Conservation (phyloP, 30 jellyfish, hydroid and myxozoan species). For the Chironex yamaguchii region DNA sequence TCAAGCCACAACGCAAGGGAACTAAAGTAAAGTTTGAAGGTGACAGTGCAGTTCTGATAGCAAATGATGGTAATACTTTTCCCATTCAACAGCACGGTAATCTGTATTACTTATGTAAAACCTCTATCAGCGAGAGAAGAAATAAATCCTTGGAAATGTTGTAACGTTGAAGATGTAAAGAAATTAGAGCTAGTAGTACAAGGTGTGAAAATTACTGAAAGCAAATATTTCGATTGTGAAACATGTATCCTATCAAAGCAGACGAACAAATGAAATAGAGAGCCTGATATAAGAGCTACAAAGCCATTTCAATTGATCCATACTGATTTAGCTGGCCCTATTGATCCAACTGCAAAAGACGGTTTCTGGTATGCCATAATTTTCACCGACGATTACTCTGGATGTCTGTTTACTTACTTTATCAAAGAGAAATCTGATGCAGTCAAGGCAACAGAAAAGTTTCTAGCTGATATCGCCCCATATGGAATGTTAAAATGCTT, state of each 20-base stretch:
- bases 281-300: conserved; percentile 49
- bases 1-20: conserved; percentile 23
- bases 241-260: conserved; percentile 33
- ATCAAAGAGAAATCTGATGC: conserved; percentile 28
- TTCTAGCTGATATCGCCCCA: conserved; percentile 44
- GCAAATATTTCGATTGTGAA: conserved; percentile 38
- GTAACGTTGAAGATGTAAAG: conserved; percentile 40
- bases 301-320: conserved; percentile 17
- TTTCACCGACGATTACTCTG: conserved; percentile 40
- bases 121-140: background rate
- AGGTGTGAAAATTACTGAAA: conserved; percentile 43
- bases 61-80: conserved; percentile 49
- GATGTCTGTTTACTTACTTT: conserved; percentile 16
- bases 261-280: conserved; percentile 12
- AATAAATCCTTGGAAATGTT: conserved; percentile 31
- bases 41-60: conserved; percentile 6
- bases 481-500: conserved; percentile 14
- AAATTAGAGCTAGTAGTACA: conserved; percentile 36
- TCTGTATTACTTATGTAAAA: conserved; percentile 10
- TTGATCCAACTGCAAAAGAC: conserved; percentile 35
- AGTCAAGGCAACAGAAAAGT: conserved; percentile 22
- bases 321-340: conserved; percentile 42
- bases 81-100: conserved; percentile 46
- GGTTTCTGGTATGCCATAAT: conserved; percentile 28
- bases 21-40: conserved; percentile 35